A percentile compares a stretch with the other conserved stretches of the same genome.
phyloP scores from a whole-genome alignment of 2,797 vertebrate genomes.

The Tympanoctomys barrerae region DNA sequence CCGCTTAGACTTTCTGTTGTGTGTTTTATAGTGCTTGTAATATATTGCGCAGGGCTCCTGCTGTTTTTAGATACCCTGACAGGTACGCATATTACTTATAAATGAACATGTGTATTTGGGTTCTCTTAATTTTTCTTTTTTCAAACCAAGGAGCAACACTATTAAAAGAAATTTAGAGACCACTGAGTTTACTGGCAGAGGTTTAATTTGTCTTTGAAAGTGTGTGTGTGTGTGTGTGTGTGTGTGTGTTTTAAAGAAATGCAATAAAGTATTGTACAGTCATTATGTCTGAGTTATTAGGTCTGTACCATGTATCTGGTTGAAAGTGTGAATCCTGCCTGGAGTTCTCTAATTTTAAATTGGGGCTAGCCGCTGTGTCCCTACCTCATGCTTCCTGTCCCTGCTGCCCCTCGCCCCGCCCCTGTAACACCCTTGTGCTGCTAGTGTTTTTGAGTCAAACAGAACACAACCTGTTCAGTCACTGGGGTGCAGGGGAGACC shows the following conservation, averaged over 20 bases:
- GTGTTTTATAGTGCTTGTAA: neutral
- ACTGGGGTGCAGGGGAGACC: fast-evolving
- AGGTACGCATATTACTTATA: neutral
- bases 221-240: neutral
- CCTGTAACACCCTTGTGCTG: fast-evolving
- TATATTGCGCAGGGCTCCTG: too few species aligned
- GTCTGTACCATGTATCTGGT: too few species aligned
- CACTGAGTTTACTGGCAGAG: neutral
- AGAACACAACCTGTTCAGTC: fast-evolving
- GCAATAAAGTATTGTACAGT: too few species aligned
- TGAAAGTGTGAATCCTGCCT: fast-evolving
- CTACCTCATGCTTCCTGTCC: neutral
- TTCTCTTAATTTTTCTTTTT: neutral
- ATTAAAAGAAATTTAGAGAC: neutral
- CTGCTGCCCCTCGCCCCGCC: neutral
- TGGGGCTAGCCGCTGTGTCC: fast-evolving
- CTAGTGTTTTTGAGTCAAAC: fast-evolving
- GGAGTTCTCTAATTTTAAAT: fast-evolving
- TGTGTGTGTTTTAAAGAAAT: neutral
- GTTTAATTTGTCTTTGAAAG: neutral
- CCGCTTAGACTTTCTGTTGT: neutral
- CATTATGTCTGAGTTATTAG: too few species aligned
- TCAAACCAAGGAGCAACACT: fast-evolving
- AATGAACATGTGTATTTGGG: fast-evolving
- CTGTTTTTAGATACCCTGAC: neutral